Percentiles rank a stretch among this genome's conserved stretches.
phyloP scores from a whole-genome alignment of 2,113 vertebrate genomes.

The Ammodytes marinus region DNA sequence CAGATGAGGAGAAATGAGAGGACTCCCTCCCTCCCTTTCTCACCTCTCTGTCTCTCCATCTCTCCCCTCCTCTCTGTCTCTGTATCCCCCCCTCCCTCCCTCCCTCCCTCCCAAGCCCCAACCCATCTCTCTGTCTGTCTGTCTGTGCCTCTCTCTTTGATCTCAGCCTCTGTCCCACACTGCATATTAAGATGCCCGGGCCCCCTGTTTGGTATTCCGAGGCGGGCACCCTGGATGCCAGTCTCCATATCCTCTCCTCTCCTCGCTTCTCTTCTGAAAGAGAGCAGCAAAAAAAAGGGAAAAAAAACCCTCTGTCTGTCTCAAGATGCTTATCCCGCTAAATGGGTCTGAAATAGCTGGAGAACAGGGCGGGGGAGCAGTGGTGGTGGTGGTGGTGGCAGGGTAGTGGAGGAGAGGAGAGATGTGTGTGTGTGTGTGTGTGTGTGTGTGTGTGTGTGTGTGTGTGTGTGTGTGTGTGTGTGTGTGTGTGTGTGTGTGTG shows the following conservation, averaged over 20 bases:
- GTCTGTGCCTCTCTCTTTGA: conserved; percentile 81
- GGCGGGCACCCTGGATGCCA: conserved; percentile 79
- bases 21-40: conserved; percentile 61
- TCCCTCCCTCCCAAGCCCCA: conserved; percentile 46
- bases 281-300: conserved; percentile 37
- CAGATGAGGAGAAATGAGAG: conserved; percentile 73
- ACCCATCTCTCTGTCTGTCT: conserved; percentile 79
- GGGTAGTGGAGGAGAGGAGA: conserved; percentile 38
- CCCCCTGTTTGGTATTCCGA: conserved; percentile 82
- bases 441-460: too few species aligned
- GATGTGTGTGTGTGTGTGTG: conserved; percentile 21
- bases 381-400: conserved; percentile 53
- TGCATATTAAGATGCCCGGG: conserved; percentile 83
- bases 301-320: conserved; percentile 81
- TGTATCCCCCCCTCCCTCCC: conserved; percentile 1
- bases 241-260: conserved; percentile 84
- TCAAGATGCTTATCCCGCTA: conserved; percentile 84
- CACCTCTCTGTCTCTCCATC: conserved; percentile 54
- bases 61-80: conserved; percentile 47
- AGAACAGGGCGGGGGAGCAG: conserved; percentile 71
- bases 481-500: too few species aligned
- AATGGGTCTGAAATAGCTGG: conserved; percentile 84
- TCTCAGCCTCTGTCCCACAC: conserved; percentile 82
- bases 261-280: conserved; percentile 79
- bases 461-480: too few species aligned